Evolutionary conservation across 2,113 vertebrate species (phyloP).

Genomic region (Upupa epops): DNA sequence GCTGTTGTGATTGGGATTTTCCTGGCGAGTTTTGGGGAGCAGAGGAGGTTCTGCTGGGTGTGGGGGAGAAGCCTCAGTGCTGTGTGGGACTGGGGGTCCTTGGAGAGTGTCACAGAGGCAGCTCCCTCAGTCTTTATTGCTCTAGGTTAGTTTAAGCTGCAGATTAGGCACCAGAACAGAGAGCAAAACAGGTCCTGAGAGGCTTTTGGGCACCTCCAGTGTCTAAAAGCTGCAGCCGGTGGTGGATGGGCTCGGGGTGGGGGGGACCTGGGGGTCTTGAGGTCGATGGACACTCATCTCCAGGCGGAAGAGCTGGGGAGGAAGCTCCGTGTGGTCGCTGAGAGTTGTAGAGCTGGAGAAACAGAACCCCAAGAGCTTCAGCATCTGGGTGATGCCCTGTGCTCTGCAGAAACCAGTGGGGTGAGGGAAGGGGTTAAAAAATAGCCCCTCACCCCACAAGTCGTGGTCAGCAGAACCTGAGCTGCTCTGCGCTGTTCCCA

Average conservation of each 20-base stretch:
- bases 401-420: not conserved
- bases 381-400: not conserved
- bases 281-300: fast-evolving
- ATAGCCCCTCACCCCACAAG: too few relatives aligned
- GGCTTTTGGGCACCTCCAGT: not conserved
- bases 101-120: fast-evolving
- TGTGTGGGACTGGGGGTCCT: not conserved
- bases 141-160: not conserved
- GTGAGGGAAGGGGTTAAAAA: not conserved
- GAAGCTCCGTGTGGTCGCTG: not conserved
- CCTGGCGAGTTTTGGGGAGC: fast-evolving
- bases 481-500: not conserved
- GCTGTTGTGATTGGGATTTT: not conserved
- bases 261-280: not conserved
- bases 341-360: not conserved
- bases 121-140: not conserved
- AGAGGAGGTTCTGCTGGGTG: not conserved
- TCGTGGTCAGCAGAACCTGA: fast-evolving
- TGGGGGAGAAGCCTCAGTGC: not conserved
- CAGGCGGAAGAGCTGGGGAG: not conserved
- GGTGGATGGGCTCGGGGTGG: not conserved
- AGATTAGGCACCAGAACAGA: not conserved
- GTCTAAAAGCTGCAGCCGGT: too few relatives aligned
- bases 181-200: not conserved
- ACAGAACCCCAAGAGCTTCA: not conserved